A percentile compares a stretch with the other conserved stretches of the same genome.
phyloP scores from a whole-genome alignment of 2,797 vertebrate genomes.

The Aldrovandia affinis region DNA sequence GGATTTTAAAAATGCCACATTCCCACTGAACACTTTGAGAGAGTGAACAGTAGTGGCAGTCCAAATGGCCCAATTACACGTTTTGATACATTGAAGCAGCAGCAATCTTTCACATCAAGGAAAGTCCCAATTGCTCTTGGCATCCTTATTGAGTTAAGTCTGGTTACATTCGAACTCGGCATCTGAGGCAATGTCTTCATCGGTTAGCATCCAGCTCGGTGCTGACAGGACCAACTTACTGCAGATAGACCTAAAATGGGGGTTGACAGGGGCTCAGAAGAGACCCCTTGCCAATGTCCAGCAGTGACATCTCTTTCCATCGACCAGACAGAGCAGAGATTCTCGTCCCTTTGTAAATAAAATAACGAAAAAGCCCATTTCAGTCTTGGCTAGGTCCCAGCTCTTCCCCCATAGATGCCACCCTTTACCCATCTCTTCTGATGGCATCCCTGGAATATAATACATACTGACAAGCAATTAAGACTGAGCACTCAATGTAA shows the following conservation, averaged over 20 bases:
- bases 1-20: not conserved
- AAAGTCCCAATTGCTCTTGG: slow-evolving; percentile 9
- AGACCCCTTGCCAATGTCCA: not conserved
- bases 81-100: not conserved
- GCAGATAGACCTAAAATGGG: slow-evolving; percentile 25
- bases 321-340: slow-evolving; percentile 34
- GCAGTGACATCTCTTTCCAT: slow-evolving; percentile 14
- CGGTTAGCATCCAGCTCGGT: slow-evolving; percentile 22
- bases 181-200: slow-evolving; percentile 28
- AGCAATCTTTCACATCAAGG: not conserved
- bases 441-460: slow-evolving; percentile 24
- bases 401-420: not conserved
- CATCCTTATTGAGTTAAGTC: slow-evolving; percentile 33
- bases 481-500: slow-evolving; percentile 18
- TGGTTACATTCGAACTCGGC: slow-evolving; percentile 18
- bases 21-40: not conserved
- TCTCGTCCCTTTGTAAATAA: slow-evolving; percentile 33
- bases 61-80: slow-evolving; percentile 5
- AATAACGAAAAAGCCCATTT: slow-evolving; percentile 34
- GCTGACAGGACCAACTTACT: slow-evolving; percentile 33
- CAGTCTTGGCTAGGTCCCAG: slow-evolving; percentile 21
- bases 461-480: slow-evolving; percentile 35
- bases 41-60: not conserved
- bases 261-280: not conserved
- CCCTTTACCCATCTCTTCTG: slow-evolving; percentile 8